phyloP scores from a whole-genome alignment of 2,888 invertebrate species.

The Candidula unifasciata region DNA sequence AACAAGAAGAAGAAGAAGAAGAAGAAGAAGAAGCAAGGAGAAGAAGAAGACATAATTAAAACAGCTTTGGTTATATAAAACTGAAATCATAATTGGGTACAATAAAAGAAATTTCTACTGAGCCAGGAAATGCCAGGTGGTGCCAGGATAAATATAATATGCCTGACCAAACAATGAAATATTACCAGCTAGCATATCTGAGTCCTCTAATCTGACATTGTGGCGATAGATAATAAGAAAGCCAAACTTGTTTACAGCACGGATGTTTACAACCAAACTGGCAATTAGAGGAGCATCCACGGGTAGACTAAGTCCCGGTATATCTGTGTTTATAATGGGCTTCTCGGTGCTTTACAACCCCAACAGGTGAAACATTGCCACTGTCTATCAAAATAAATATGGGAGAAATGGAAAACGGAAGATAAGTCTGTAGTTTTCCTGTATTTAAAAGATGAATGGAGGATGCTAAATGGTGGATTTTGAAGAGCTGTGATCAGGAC shows the following conservation, averaged over 20 bases:
- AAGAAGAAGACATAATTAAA: too few species aligned
- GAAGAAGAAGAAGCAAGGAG: too few species aligned
- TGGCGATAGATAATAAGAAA: slow-evolving; percentile 19
- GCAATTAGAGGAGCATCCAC: slow-evolving; percentile 30
- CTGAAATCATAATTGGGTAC: neutral
- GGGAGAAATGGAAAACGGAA: neutral
- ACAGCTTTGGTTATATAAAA: too few species aligned
- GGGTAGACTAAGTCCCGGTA: neutral
- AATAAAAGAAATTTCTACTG: too few species aligned
- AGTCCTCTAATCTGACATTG: neutral
- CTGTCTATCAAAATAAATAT: neutral
- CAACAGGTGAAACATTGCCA: slow-evolving; percentile 20
- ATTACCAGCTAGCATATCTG: neutral
- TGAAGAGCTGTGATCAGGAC: too few species aligned
- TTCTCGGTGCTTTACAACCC: slow-evolving; percentile 32
- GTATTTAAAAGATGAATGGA: too few species aligned
- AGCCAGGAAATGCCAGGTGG: slow-evolving; percentile 4
- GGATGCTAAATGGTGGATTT: too few species aligned
- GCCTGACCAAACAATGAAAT: slow-evolving; percentile 28
- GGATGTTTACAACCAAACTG: slow-evolving; percentile 18
- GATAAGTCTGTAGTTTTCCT: neutral
- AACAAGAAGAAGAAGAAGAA: neutral
- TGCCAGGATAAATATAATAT: slow-evolving; percentile 16
- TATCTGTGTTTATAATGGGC: slow-evolving; percentile 40
- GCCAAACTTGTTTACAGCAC: slow-evolving; percentile 21